These are phyloP conservation scores for Bedellia somnulentella DNA, from an alignment of 2,888 invertebrate species.

Conservation along the genomic window DNA sequence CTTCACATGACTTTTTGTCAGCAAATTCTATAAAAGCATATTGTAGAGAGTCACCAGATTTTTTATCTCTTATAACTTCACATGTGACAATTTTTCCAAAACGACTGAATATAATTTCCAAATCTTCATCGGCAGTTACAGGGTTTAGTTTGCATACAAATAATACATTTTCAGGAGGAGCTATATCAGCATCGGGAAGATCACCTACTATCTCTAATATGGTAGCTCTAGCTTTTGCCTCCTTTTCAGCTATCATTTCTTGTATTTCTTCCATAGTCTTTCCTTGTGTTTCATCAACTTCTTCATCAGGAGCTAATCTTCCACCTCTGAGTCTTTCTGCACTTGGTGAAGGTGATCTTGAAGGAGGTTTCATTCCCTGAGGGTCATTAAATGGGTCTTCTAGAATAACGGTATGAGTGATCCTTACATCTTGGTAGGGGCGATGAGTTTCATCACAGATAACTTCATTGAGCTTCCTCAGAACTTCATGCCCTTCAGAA, in stretches of 20 bases:
- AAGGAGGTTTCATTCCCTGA: conserved; percentile 72
- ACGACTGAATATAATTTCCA: conserved; percentile 96
- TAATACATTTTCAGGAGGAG: conserved; percentile 97
- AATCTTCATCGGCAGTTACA: conserved; percentile 94
- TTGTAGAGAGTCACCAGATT: conserved; percentile 91
- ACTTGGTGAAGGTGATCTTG: conserved; percentile 87
- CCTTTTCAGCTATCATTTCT: conserved; percentile 85
- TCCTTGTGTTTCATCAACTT: conserved; percentile 86
- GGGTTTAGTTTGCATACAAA: conserved; percentile 99
- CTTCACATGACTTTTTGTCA: conserved; percentile 89
- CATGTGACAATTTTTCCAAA: conserved; percentile 93
- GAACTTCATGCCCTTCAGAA: conserved; percentile 84
- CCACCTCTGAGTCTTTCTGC: conserved; percentile 80
- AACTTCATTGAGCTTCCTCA: conserved; percentile 89
- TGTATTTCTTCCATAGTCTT: conserved; percentile 82
- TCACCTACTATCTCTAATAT: conserved; percentile 98
- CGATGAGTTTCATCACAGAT: conserved; percentile 88
- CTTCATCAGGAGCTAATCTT: conserved; percentile 91
- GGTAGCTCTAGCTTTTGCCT: conserved; percentile 95
- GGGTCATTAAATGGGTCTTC: conserved; percentile 97
- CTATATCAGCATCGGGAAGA: conserved; percentile 94
- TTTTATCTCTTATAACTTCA: conserved; percentile 94
- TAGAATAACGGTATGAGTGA: conserved; percentile 93
- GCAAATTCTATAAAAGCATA: conserved; percentile 99
- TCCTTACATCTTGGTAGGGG: conserved; percentile 93